Evolutionary conservation across 2,797 vertebrate species (phyloP).

Genomic region (Siniperca undulata): DNA sequence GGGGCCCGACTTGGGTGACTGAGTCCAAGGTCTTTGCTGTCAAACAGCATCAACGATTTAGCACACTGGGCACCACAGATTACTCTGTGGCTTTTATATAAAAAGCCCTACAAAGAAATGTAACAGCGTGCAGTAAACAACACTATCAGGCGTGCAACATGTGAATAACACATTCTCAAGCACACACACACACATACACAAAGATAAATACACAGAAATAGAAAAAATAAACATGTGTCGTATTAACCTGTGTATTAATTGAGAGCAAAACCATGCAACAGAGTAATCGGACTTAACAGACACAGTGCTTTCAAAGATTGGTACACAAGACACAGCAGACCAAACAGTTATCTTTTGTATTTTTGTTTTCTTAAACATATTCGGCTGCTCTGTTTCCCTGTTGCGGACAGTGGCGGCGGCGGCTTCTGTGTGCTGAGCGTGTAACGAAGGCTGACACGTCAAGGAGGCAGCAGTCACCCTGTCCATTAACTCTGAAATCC

Average conservation of each 20-base stretch:
- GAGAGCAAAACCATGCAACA: background rate
- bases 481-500: constrained; percentile 80
- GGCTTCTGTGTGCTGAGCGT: constrained; percentile 71
- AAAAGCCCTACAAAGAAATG: constrained; percentile 34
- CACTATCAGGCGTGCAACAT: background rate
- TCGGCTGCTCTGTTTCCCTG: constrained; percentile 22
- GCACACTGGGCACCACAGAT: constrained; percentile 33
- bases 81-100: constrained; percentile 42
- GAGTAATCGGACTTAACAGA: constrained; percentile 1
- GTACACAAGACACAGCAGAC: background rate
- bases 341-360: background rate
- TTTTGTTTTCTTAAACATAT: constrained; percentile 36
- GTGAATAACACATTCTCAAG: background rate
- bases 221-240: background rate
- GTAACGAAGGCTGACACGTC: constrained; percentile 80
- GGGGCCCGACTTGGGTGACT: constrained; percentile 25
- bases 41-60: constrained; percentile 43
- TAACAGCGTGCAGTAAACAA: constrained; percentile 22
- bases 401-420: constrained; percentile 19
- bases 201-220: background rate
- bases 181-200: background rate
- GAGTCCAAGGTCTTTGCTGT: constrained; percentile 44
- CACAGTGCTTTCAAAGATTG: background rate
- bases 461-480: constrained; percentile 74
- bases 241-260: background rate